phyloP scores from a whole-genome alignment of 2,113 vertebrate genomes.

The Gobius niger region DNA sequence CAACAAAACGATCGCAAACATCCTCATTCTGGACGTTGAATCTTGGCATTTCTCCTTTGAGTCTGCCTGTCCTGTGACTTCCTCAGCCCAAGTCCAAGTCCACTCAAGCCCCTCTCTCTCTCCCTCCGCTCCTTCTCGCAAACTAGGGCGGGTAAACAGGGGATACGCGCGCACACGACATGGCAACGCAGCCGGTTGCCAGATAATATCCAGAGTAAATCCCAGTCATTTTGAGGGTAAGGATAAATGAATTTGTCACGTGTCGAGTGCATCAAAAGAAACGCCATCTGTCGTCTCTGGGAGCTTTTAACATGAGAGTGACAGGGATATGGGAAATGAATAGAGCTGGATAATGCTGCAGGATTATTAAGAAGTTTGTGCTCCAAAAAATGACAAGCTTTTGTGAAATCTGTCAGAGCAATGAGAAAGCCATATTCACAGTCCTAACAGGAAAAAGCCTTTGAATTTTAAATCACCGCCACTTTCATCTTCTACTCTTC shows the following conservation, averaged over 20 bases:
- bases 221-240: conserved; percentile 27
- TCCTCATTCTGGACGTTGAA: conserved; percentile 74
- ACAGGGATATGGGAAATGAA: neutral
- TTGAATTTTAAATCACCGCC: too few species aligned
- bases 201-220: conserved; percentile 34
- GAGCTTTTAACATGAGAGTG: conserved; percentile 7
- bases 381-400: neutral
- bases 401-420: too few species aligned
- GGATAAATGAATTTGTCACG: conserved; percentile 34
- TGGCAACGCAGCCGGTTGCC: neutral
- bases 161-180: conserved; percentile 12
- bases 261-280: conserved; percentile 16
- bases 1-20: conserved; percentile 54
- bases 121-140: conserved; percentile 7
- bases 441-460: too few species aligned
- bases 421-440: too few species aligned
- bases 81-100: conserved; percentile 38
- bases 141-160: neutral
- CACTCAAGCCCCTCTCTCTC: conserved; percentile 49
- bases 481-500: too few species aligned
- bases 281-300: conserved; percentile 36
- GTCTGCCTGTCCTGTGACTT: conserved; percentile 52
- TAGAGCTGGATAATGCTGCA: neutral
- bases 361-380: neutral
- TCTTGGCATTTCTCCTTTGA: conserved; percentile 62